Evolutionary conservation across 2,797 vertebrate genomes (phyloP).

Genomic region (Craterocephalus amniculus): DNA sequence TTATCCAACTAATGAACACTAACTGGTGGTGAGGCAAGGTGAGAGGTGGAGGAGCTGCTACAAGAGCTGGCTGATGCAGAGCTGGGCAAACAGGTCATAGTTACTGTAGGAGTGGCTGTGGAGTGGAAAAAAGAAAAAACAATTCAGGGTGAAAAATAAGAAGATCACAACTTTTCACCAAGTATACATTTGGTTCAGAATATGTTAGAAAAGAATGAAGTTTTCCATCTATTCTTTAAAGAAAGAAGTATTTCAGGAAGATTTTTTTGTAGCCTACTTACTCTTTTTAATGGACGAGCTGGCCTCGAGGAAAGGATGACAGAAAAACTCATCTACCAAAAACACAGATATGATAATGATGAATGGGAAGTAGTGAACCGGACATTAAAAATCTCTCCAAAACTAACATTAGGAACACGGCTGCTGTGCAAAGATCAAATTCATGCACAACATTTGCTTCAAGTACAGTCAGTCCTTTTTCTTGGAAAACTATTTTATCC

Average conservation of each 20-base stretch:
- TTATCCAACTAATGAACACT: conserved; percentile 30
- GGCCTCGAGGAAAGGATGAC: conserved; percentile 92
- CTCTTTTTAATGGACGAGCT: conserved; percentile 95
- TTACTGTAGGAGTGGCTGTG: conserved; percentile 86
- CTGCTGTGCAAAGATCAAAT: neutral
- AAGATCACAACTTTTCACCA: neutral
- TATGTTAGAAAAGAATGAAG: neutral
- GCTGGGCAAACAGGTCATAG: conserved; percentile 94
- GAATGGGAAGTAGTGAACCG: neutral
- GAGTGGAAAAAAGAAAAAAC: conserved; percentile 12
- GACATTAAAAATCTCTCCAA: no score
- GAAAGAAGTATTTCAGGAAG: neutral
- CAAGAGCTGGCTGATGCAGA: conserved; percentile 96
- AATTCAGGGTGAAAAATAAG: neutral
- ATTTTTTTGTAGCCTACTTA: conserved; percentile 77
- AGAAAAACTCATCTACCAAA: conserved; percentile 92
- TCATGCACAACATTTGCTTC: neutral
- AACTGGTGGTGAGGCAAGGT: conserved; percentile 95
- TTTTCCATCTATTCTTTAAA: conserved; percentile 84
- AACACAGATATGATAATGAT: neutral
- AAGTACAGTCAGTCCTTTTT: neutral
- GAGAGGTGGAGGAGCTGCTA: conserved; percentile 97
- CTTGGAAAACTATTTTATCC: neutral
- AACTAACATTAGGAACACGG: no score
- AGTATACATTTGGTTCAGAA: neutral